These are phyloP conservation scores for Sakesphorus luctuosus DNA, from an alignment of 2,113 vertebrate genomes.

Conservation along the genomic window DNA sequence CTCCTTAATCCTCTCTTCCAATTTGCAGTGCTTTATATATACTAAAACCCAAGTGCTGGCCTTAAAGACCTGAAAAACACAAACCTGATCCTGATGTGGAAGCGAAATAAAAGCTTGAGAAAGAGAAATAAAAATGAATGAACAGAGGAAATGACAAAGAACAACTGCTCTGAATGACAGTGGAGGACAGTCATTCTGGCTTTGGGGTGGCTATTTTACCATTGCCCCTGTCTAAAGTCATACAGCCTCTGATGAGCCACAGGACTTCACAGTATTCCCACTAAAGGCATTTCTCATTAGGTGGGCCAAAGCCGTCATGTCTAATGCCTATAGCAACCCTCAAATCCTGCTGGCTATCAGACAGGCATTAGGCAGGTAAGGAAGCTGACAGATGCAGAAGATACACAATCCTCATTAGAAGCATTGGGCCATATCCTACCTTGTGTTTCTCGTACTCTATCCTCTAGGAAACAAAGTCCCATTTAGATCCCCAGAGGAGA, in stretches of 20 bases:
- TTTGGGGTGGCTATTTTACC: neutral
- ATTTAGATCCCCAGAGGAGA: neutral
- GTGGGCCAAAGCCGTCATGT: neutral
- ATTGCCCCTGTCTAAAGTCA: neutral
- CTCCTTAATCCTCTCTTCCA: neutral
- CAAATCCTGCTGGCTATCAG: neutral
- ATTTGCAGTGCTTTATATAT: neutral
- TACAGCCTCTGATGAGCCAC: neutral
- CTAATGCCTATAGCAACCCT: neutral
- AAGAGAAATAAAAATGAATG: neutral
- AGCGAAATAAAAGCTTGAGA: neutral
- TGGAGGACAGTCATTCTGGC: neutral
- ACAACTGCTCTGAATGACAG: neutral
- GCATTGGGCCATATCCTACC: neutral
- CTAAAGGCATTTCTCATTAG: neutral
- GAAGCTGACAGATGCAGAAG: neutral
- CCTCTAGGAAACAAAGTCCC: neutral
- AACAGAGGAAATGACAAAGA: neutral
- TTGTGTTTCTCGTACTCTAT: neutral
- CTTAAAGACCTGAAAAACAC: neutral
- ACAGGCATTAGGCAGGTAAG: neutral
- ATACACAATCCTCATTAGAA: neutral
- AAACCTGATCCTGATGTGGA: neutral
- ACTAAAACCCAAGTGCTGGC: neutral
- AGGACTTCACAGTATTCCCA: neutral